Evolutionary conservation across 2,797 vertebrate genomes (phyloP).

Genomic region (Danio jaintianensis): DNA sequence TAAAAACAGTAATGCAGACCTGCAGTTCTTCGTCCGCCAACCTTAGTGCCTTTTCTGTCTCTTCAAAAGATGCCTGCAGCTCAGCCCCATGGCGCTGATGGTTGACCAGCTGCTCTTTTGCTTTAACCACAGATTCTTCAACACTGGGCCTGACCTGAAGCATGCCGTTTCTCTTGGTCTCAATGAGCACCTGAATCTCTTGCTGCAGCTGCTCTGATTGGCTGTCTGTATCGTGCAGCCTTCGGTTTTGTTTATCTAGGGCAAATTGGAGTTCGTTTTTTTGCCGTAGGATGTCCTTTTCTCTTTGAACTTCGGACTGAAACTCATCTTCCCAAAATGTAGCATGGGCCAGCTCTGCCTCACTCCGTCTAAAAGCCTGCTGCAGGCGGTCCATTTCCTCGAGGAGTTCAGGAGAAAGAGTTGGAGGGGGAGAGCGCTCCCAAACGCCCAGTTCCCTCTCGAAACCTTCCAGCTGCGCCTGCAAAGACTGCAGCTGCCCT

Average conservation of each 20-base stretch:
- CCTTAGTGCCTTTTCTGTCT: conserved; percentile 77
- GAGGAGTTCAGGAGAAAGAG: conserved; percentile 48
- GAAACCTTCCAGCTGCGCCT: conserved; percentile 74
- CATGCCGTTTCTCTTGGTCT: conserved; percentile 63
- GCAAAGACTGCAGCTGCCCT: conserved; percentile 78
- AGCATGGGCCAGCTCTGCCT: conserved; percentile 79
- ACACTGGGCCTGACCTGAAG: conserved; percentile 26
- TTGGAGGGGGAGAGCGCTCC: conserved; percentile 60
- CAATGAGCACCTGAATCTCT: conserved; percentile 73
- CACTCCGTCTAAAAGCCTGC: conserved; percentile 75
- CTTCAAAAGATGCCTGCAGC: conserved; percentile 76
- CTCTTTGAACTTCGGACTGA: conserved; percentile 79
- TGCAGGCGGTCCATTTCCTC: conserved; percentile 81
- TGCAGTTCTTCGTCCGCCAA: conserved; percentile 80
- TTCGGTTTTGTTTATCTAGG: conserved; percentile 77
- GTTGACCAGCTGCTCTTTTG: conserved; percentile 82
- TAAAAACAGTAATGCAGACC: conserved; percentile 70
- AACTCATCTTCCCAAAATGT: conserved; percentile 85
- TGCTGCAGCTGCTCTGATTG: conserved; percentile 77
- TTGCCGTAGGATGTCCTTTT: conserved; percentile 76
- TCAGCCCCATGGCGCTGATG: conserved; percentile 80
- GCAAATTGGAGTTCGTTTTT: conserved; percentile 77
- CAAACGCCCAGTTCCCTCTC: conserved; percentile 75
- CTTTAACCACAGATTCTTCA: conserved; percentile 77
- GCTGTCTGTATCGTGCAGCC: conserved; percentile 76